phyloP scores from a whole-genome alignment of 2,797 vertebrate genomes.

The Sebastes trivittatus region DNA sequence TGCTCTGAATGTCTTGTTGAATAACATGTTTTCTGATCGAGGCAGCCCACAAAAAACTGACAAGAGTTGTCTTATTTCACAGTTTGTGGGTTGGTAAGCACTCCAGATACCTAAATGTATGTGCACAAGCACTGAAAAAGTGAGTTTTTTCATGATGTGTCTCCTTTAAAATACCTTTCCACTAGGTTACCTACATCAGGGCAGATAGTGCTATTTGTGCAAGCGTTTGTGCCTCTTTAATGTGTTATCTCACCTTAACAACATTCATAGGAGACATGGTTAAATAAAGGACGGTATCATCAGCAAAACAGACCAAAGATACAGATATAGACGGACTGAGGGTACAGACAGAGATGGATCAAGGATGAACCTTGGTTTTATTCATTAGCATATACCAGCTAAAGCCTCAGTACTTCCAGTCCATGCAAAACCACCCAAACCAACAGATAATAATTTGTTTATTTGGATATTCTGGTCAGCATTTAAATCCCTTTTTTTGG shows the following conservation, averaged over 20 bases:
- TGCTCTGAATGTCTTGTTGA: too few species aligned
- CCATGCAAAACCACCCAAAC: constrained; percentile 32
- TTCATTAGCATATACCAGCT: background rate
- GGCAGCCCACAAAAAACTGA: too few species aligned
- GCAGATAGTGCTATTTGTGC: too few species aligned
- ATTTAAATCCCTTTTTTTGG: constrained; percentile 17
- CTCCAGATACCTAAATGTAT: too few species aligned
- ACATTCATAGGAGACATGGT: background rate
- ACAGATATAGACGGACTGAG: background rate
- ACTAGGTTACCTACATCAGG: accelerated
- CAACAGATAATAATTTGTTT: constrained; percentile 37
- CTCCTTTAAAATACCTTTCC: too few species aligned
- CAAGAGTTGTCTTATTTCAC: too few species aligned
- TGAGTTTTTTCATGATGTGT: too few species aligned
- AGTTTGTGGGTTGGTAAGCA: too few species aligned
- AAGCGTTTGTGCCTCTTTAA: too few species aligned
- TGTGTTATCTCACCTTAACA: too few species aligned
- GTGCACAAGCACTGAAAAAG: too few species aligned
- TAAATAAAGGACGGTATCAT: background rate
- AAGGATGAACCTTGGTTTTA: background rate
- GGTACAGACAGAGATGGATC: background rate
- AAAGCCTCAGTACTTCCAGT: background rate
- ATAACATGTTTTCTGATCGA: too few species aligned
- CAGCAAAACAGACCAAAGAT: background rate
- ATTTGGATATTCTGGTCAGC: constrained; percentile 2